Evolutionary conservation across 1,140 invertebrate genomes (phyloP), one percentile per base, ranked within the genome.

Genomic region (Hyphantria cunea): DNA sequence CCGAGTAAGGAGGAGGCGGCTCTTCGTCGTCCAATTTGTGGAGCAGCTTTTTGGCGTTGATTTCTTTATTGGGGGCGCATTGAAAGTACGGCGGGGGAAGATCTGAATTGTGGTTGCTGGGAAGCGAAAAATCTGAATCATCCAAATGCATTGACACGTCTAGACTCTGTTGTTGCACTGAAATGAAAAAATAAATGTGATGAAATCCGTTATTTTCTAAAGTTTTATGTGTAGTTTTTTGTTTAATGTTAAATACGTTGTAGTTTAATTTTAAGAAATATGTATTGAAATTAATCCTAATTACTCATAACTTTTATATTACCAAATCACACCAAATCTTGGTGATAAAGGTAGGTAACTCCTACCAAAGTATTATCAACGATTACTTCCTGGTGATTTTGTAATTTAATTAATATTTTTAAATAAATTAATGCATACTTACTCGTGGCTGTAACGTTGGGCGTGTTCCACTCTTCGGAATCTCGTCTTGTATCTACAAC

Each of bases 1-100:
- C 82, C n/a, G 84, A 83, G 62, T 86, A 86, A 0, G 84, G 80
- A 2, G 82, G 84, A 0, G 82, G 82, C 0, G 81, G 76, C 10
- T 86, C 82, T 13, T 83, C 84, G 11, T 37, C 45, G n/a, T 42
- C 42, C 11, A n/a, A 2, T 7, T 52, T 66, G 54, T 51, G 37
- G 7, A 32, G n/a, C 14, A 15, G 3, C 41, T n/a, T 69, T 66
- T 1, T 33, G 11, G 3, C 6, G 33, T 4, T 11, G 15, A 13
- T 8, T 15, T 31, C 59, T 10, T 39, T 39, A 10, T 12, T n/a
- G 41, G 31, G 37, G 42, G 75, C 64, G 63, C 72, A 78, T 31
- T 70, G 77, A 3, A 77, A 82, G 63, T 86, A 86, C 0, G 84
- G 81, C 11, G 84, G 84, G 0, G 84, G 82, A 0, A 72, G 64